Conservation (phyloP, 2,888 invertebrate genomes). For the Epinotia ramella region DNA sequence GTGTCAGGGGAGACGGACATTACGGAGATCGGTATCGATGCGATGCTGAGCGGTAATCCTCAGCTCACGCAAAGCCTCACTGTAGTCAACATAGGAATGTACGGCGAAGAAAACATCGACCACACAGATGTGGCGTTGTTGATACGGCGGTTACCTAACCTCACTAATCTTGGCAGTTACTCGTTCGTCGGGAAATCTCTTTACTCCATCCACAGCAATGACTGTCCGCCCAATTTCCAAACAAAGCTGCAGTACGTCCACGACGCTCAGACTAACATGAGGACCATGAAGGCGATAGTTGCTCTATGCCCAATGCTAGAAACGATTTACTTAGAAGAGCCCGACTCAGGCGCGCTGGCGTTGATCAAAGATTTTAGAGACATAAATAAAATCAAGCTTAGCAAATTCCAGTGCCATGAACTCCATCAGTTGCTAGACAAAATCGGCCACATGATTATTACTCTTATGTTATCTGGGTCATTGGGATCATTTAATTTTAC, state of each 20-base stretch:
- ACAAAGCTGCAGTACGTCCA: slow-evolving; percentile 89
- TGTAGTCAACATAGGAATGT: slow-evolving; percentile 88
- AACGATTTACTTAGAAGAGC: slow-evolving; percentile 87
- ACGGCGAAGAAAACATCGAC: slow-evolving; percentile 88
- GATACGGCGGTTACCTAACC: slow-evolving; percentile 86
- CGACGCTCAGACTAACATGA: slow-evolving; percentile 86
- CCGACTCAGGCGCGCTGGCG: slow-evolving; percentile 83
- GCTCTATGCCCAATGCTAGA: slow-evolving; percentile 87
- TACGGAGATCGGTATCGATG: slow-evolving; percentile 87
- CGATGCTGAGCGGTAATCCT: slow-evolving; percentile 82
- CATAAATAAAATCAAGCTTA: slow-evolving; percentile 86
- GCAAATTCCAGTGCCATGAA: slow-evolving; percentile 87
- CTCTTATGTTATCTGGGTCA: slow-evolving; percentile 86
- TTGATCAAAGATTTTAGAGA: slow-evolving; percentile 78
- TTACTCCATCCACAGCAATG: slow-evolving; percentile 82
- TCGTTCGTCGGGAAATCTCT: slow-evolving; percentile 88
- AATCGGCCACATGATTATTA: slow-evolving; percentile 82
- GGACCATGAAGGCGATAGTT: slow-evolving; percentile 86
- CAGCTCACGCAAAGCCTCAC: slow-evolving; percentile 83
- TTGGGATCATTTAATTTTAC: slow-evolving; percentile 86
- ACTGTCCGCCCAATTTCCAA: slow-evolving; percentile 82
- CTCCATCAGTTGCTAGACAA: slow-evolving; percentile 84
- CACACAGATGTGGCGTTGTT: slow-evolving; percentile 87
- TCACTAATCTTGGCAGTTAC: slow-evolving; percentile 87
- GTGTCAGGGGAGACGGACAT: slow-evolving; percentile 90